Evolutionary conservation across 2,888 invertebrate genomes (phyloP).

Genomic region (Volucella bombylans): DNA sequence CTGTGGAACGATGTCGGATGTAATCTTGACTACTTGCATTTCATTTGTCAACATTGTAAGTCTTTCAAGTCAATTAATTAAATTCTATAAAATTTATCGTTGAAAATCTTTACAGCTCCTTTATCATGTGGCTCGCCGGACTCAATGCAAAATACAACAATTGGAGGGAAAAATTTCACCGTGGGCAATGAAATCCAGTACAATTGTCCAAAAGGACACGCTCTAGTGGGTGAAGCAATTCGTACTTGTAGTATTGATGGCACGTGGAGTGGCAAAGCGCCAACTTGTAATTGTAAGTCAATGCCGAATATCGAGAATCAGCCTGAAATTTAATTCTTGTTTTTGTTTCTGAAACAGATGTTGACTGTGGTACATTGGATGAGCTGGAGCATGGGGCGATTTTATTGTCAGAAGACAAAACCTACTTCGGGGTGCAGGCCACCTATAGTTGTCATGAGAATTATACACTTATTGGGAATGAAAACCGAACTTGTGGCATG

Average conservation of each 20-base stretch:
- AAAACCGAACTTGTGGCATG: conserved; percentile 88
- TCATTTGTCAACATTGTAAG: conserved; percentile 96
- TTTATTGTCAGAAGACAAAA: conserved; percentile 86
- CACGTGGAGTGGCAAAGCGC: conserved; percentile 92
- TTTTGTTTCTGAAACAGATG: conserved; percentile 85
- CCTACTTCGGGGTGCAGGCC: conserved; percentile 90
- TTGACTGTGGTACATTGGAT: conserved; percentile 89
- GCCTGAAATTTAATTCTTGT: neutral
- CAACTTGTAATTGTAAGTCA: conserved; percentile 92
- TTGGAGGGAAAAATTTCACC: conserved; percentile 87
- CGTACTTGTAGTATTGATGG: conserved; percentile 89
- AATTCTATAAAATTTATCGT: neutral
- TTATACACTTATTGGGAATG: conserved; percentile 91
- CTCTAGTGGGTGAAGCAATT: conserved; percentile 87
- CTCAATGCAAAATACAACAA: conserved; percentile 91
- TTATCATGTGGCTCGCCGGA: conserved; percentile 94
- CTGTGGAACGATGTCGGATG: conserved; percentile 97
- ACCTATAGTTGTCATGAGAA: conserved; percentile 91
- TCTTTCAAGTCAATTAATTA: conserved; percentile 74
- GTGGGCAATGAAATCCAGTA: conserved; percentile 89
- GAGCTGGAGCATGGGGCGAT: conserved; percentile 89
- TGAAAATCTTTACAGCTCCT: conserved; percentile 85
- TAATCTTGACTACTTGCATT: conserved; percentile 95
- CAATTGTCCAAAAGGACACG: conserved; percentile 91
- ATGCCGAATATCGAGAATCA: neutral